These are phyloP conservation scores for Mustela erminea DNA, from an alignment of 2,797 vertebrate species.

Conservation along the genomic window DNA sequence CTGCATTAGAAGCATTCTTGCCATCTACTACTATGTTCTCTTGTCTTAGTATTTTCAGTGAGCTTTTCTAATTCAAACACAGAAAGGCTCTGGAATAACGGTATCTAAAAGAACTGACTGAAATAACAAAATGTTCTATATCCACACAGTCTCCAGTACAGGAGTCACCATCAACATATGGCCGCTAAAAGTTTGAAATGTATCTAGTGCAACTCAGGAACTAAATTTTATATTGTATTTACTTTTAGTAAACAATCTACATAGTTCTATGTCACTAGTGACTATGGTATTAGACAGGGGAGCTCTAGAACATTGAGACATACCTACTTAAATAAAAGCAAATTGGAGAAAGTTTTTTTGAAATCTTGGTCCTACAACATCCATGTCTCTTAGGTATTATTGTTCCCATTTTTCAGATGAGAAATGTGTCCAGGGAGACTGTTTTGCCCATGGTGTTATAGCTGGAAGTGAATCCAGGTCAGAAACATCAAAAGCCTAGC, in stretches of 20 bases:
- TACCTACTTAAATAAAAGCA: background rate
- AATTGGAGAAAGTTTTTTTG: background rate
- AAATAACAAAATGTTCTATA: background rate
- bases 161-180: background rate
- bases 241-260: background rate
- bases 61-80: background rate
- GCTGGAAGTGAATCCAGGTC: background rate
- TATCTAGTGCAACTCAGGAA: background rate
- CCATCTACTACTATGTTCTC: background rate
- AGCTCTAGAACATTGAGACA: background rate
- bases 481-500: background rate
- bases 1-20: background rate
- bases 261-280: background rate
- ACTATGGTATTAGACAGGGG: background rate
- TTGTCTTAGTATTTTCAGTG: background rate
- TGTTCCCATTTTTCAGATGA: background rate
- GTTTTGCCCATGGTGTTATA: background rate
- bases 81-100: background rate
- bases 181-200: background rate
- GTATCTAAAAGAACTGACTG: background rate
- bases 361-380: background rate
- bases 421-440: background rate
- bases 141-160: background rate
- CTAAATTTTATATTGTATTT: background rate
- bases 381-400: background rate